Base-by-base conservation (phyloP, 1,140 invertebrate genomes). In the Tetragnatha versicolor region DNA sequence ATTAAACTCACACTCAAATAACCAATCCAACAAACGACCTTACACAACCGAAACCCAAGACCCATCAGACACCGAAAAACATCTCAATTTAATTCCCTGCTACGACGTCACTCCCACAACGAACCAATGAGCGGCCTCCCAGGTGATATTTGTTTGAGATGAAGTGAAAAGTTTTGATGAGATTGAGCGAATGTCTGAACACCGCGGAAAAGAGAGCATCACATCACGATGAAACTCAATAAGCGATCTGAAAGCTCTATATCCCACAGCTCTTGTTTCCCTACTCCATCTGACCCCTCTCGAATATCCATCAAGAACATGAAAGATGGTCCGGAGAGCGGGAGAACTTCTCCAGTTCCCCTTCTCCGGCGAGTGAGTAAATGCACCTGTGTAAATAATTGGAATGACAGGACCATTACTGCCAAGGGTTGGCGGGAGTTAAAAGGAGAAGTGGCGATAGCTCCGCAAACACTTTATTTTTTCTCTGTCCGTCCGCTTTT, bases 301-400 rank as follows among this genome's bases (percentile, higher is more conserved):
- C 73, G 61, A 47, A 42, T 77, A 53, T 77, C 73, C 73, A 33
- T 65, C 60, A 77, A 61, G 22, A 77, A 63, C 45, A 65, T 65
- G 61, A 77, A 63, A 47, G 73, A 63, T 77, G 73, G 72, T 35
- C 10, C 58, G 29, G 29, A 27, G 49, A 12, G 29, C 45, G 7
- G 20, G 33, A 37, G 22, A 33, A 63, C 49, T 77, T 53, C 58
- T 66, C 47, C 39, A 22, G 37, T 77, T 63, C 73, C 45, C 35
- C 3, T 45, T 35, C 37, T 27, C 35, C 33, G 22, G 33, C 25
- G 73, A 77, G n/a, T n/a, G n/a, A n/a, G 61, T 77, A 77, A 77
- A 77, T 39, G 60, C 73, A 77, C 73, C 73, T 77, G 73, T 77
- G 73, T 66, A 77, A 77, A 77, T 77, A 77, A 77, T 77, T 77